These are phyloP conservation scores for Porites australiensis DNA, from an alignment of 64 coral and sea anemone species.

Conservation along the genomic window DNA sequence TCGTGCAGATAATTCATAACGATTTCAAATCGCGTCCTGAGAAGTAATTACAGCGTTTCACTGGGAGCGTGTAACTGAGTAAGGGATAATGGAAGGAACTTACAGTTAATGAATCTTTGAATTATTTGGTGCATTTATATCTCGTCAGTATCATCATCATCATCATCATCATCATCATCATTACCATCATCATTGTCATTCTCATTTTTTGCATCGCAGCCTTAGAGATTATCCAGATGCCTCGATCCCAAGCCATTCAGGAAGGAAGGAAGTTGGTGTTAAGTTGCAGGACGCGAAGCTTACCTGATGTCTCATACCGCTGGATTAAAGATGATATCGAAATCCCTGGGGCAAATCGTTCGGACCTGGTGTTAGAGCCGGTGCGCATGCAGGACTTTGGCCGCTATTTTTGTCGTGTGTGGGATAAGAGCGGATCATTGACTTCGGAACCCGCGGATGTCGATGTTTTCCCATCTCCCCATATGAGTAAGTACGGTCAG, in stretches of 20 bases:
- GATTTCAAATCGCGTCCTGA: too few species aligned
- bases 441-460: slow-evolving; percentile 10
- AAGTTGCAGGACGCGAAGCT: slow-evolving; percentile 3
- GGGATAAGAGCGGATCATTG: slow-evolving; percentile 26
- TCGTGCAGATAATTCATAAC: too few species aligned
- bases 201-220: neutral
- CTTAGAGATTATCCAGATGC: slow-evolving; percentile 26
- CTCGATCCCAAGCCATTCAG: slow-evolving; percentile 14
- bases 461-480: neutral
- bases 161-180: too few species aligned
- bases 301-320: slow-evolving; percentile 24
- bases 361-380: slow-evolving; percentile 19
- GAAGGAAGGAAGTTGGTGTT: slow-evolving; percentile 30
- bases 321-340: slow-evolving; percentile 35
- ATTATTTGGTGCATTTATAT: too few species aligned
- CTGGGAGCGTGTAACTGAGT: too few species aligned
- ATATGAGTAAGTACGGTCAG: neutral
- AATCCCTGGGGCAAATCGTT: slow-evolving; percentile 33
- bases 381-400: slow-evolving; percentile 25
- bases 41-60: too few species aligned
- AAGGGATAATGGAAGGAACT: too few species aligned
- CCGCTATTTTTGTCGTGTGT: slow-evolving; percentile 37
- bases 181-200: too few species aligned
- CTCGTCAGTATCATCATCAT: too few species aligned
- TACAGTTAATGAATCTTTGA: too few species aligned